Conservation (phyloP, 2,888 invertebrate genomes). For the Lysandra bellargus region DNA sequence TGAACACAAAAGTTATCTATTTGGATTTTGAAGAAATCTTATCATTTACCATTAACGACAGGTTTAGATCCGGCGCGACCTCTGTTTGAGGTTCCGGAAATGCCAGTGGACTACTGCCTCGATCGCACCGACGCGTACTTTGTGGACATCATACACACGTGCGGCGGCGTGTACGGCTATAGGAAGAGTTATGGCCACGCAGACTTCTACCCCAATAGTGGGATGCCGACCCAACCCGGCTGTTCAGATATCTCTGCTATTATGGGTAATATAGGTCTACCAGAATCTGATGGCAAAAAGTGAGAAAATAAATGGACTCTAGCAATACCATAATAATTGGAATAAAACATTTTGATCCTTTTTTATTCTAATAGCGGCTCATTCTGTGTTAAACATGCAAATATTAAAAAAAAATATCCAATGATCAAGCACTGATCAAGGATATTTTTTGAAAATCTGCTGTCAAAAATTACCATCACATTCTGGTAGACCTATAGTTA, state of each 20-base stretch:
- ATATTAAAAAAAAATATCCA: too few species aligned
- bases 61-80: slow-evolving; percentile 86
- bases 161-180: slow-evolving; percentile 83
- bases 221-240: slow-evolving; percentile 84
- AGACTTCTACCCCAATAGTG: slow-evolving; percentile 89
- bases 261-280: slow-evolving; percentile 48
- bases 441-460: too few species aligned
- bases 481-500: too few species aligned
- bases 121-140: slow-evolving; percentile 85
- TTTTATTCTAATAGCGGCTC: too few species aligned
- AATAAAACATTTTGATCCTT: too few species aligned
- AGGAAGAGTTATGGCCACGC: slow-evolving; percentile 82
- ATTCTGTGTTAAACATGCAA: too few species aligned
- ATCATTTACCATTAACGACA: slow-evolving; percentile 40
- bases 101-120: slow-evolving; percentile 65
- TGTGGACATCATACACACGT: slow-evolving; percentile 88
- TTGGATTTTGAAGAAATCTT: not conserved
- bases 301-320: too few species aligned
- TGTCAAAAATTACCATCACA: too few species aligned
- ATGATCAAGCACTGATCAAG: too few species aligned
- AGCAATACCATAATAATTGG: too few species aligned
- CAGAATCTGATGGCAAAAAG: too few species aligned
- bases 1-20: not conserved
- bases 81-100: slow-evolving; percentile 75
- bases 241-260: slow-evolving; percentile 75